phyloP scores from a whole-genome alignment of 2,113 vertebrate genomes.

The Pseudorectes ferrugineus region DNA sequence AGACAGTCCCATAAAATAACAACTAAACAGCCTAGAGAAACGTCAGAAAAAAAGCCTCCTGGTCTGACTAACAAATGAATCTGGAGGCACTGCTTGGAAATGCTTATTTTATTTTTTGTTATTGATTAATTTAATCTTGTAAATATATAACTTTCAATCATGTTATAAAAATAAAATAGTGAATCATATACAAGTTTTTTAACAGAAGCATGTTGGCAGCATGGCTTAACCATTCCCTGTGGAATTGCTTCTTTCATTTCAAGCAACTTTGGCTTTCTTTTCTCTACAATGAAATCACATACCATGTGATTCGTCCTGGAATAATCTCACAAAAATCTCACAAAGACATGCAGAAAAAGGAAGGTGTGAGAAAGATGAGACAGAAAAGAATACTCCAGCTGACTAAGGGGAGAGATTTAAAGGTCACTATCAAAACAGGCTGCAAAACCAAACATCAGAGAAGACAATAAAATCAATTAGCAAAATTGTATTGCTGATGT shows the following conservation, averaged over 20 bases:
- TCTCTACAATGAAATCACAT: background rate
- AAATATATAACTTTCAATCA: background rate
- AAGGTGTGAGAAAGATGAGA: background rate
- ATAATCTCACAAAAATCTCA: background rate
- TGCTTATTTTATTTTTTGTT: background rate
- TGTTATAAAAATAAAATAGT: background rate
- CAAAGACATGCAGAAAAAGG: background rate
- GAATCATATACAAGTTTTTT: background rate
- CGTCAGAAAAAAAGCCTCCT: background rate
- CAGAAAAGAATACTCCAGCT: background rate
- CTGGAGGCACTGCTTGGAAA: background rate
- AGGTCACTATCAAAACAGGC: background rate
- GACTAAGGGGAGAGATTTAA: background rate
- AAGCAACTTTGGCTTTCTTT: background rate
- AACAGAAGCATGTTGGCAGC: background rate
- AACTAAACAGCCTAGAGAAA: background rate
- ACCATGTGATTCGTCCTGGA: background rate
- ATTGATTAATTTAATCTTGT: background rate
- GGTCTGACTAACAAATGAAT: background rate
- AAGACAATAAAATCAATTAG: background rate
- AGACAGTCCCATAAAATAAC: background rate
- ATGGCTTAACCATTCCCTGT: background rate
- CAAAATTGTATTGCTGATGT: background rate
- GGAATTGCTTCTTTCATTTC: background rate
- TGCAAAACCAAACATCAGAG: background rate